Base-by-base conservation (phyloP, 2,888 invertebrate genomes). In the Apamea monoglypha region DNA sequence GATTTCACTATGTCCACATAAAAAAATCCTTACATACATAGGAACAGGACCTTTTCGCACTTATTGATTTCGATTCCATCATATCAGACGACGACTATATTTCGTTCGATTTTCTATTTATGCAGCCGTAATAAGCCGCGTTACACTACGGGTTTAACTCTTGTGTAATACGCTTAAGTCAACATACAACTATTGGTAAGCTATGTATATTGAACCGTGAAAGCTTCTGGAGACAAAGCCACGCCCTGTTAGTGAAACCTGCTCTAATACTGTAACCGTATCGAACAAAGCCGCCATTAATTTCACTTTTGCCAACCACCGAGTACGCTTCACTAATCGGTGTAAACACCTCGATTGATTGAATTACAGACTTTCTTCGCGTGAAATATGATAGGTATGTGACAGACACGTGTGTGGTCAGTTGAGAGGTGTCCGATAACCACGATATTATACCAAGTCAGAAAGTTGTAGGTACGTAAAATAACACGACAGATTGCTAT, bases 271-370 rank as follows among this genome's bases (percentile, higher is more conserved):
- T 87, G 87, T 88, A 87, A 89, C 89, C 85, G 87, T 89, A 87
- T 87, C 84, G 89, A 89, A 91, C 91, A 92, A 92, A 93, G 87
- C 90, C 89, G 88, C 87, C 91, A 92, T 92, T 90, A 90, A 91
- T 92, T 95, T 95, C 95, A 95, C 96, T 96, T 95, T 96, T 95
- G 92, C 94, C 88, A 85, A 91, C 92, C 91, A 88, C 91, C 79
- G 86, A 91, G 86, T 90, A 92, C 93, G 95, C 95, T 94, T 95
- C 94, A 93, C 90, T 95, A 94, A 94, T 94, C 95, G 91, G 83
- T 91, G 87, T 94, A 94, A 94, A 92, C 91, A 92, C 91, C 87
- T 89, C 90, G 89, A 91, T 90, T 92, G 93, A 94, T 95, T 92
- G 91, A 93, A 94, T 94, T 94, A 93, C 93, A 80, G 87, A 93